Conservation (phyloP, 1,140 invertebrate species). For the Psix sp. region DNA sequence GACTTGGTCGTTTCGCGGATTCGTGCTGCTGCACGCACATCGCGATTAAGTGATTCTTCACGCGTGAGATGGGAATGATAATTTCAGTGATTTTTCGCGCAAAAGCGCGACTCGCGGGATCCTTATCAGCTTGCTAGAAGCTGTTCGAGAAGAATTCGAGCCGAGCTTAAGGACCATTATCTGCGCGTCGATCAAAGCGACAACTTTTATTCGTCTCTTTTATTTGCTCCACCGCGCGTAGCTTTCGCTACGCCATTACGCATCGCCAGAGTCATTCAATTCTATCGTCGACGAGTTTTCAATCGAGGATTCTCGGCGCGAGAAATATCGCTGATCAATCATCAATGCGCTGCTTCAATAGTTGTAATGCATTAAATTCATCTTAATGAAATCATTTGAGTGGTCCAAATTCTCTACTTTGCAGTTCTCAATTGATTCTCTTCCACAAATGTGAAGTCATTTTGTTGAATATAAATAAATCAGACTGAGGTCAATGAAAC, state of each 20-base stretch:
- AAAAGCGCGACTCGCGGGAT: slow-evolving; percentile 38
- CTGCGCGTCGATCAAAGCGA: slow-evolving; percentile 39
- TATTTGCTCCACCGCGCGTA: slow-evolving; percentile 17
- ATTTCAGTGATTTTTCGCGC: slow-evolving; percentile 33
- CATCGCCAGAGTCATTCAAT: slow-evolving; percentile 28
- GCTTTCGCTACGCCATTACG: slow-evolving; percentile 18
- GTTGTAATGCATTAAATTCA: no score
- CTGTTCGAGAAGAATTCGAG: slow-evolving; percentile 44
- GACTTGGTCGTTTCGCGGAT: slow-evolving; percentile 31
- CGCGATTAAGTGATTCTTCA: slow-evolving; percentile 50
- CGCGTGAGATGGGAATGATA: slow-evolving; percentile 45
- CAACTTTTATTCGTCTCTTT: slow-evolving; percentile 40
- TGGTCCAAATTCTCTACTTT: no score
- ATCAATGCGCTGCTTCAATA: slow-evolving; percentile 4
- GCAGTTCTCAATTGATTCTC: no score
- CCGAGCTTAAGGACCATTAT: slow-evolving; percentile 44
- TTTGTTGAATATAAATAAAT: no score
- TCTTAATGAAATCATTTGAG: no score
- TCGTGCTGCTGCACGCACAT: slow-evolving; percentile 34
- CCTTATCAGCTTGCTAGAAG: slow-evolving; percentile 39
- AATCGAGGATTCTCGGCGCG: not conserved
- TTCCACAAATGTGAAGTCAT: no score
- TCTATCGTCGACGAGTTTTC: no score
- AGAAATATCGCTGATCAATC: slow-evolving; percentile 2
- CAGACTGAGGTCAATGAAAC: no score